Base-by-base conservation (phyloP, 2,113 vertebrate genomes). In the Oriolus oriolus region DNA sequence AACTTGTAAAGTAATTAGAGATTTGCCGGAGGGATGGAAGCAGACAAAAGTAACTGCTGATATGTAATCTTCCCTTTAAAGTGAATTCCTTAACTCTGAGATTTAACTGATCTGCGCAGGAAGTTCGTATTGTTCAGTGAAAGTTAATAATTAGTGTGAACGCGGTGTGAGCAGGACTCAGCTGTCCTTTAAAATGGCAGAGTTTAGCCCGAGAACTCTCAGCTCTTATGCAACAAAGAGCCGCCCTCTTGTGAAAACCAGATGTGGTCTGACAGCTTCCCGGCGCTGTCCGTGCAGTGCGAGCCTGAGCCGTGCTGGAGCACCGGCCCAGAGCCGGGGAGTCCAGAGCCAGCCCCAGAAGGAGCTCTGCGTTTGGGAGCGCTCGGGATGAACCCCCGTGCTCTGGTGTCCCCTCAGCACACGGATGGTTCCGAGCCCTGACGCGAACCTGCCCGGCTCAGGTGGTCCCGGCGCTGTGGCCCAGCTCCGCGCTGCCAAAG, bases 331-430 rank as follows among this genome's bases (percentile, higher is more conserved):
- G 63, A 37, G 65, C 15, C 63, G 8, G 37, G 2, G 56, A 5
- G 14, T 16, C 2, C 59, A 20, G 75, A 37, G 3, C 24, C 39
- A 4, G 8, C 16, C 9, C 33, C 31, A 1, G 16, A 27, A 5
- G 9, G 5, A 28, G 49, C 81, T 39, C 15, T 28, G 35, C 15
- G 0, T 47, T 73, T 10, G 61, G 61, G 33, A 60, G 18, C 3
- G 21, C 28, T 28, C 8, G 57, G 52, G 15, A 41, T 4, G 21
- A 52, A 27, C 33, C 63, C 37, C 6, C 1, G 13, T 13, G 1
- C 56, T 27, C 42, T 4, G 10, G 1, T 1, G 13, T 9, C 30
- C 2, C 7, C 41, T 22, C 47, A 21, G 41, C 20, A 1, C n/a
- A 5, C 39, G 17, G 35, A 1, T 1, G 8, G 13, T 3, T n/a